Evolutionary conservation across 2,797 vertebrate genomes (phyloP).

Genomic region (Avahi laniger): DNA sequence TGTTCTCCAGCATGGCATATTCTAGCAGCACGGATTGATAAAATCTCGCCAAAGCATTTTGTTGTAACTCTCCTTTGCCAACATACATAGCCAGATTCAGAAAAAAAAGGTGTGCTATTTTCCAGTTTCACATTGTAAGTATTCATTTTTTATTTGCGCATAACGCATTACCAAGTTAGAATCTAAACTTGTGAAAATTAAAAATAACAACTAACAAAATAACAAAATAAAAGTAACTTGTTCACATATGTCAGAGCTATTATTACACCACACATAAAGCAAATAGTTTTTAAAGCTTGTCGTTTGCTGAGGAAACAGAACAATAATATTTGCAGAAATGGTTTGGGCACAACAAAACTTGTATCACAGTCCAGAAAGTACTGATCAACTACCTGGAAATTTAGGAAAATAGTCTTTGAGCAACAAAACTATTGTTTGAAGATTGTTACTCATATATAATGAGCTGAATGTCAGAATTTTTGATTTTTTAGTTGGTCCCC

Average conservation of each 20-base stretch:
- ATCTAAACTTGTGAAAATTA: neutral
- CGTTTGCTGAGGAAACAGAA: neutral
- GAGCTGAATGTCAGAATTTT: neutral
- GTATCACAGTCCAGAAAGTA: neutral
- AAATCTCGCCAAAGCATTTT: conserved; percentile 56
- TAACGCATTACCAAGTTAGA: neutral
- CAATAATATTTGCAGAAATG: neutral
- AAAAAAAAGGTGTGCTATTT: neutral
- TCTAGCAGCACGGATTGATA: neutral
- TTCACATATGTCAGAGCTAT: neutral
- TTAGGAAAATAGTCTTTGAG: neutral
- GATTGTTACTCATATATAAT: neutral
- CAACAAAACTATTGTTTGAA: neutral
- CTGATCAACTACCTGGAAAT: neutral
- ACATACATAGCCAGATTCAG: neutral
- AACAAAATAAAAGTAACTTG: conserved; percentile 33
- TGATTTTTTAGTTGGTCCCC: neutral
- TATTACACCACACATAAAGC: neutral
- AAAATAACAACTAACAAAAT: conserved; percentile 25
- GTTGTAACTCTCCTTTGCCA: conserved; percentile 14
- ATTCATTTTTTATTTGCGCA: neutral
- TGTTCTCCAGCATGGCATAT: conserved; percentile 27
- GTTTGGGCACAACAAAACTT: neutral
- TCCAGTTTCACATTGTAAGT: neutral
- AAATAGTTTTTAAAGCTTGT: conserved; percentile 17